phyloP scores from a whole-genome alignment of 2,888 invertebrate species.

The Allygus modestus region DNA sequence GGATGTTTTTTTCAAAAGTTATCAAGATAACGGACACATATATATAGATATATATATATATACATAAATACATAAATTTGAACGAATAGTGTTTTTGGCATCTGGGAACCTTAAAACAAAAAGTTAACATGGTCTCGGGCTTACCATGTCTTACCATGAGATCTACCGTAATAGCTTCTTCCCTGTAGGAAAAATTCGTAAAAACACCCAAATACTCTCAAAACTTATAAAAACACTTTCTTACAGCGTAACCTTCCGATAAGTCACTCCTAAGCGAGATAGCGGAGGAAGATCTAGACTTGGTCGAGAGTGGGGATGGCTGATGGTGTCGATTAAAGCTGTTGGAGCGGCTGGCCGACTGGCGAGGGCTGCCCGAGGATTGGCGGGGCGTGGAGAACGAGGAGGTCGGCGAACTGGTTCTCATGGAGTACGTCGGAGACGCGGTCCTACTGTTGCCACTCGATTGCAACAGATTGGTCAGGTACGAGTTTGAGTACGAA shows the following conservation, averaged over 20 bases:
- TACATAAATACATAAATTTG: too few relatives aligned
- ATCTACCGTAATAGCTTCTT: too few relatives aligned
- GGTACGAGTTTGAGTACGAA: conserved; percentile 57
- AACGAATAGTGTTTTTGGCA: too few relatives aligned
- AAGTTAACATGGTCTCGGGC: too few relatives aligned
- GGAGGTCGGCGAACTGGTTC: neutral
- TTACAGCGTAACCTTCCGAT: conserved; percentile 93
- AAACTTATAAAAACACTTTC: conserved; percentile 72
- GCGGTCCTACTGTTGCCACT: conserved; percentile 61
- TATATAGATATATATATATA: too few relatives aligned
- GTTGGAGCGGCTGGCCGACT: conserved; percentile 65
- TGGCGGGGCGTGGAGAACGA: conserved; percentile 7
- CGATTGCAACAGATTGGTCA: conserved; percentile 60
- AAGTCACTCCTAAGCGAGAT: conserved; percentile 68
- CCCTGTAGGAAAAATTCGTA: too few relatives aligned
- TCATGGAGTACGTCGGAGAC: conserved; percentile 61
- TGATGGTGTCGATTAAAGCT: conserved; percentile 67
- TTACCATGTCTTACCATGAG: too few relatives aligned
- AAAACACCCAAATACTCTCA: too few relatives aligned
- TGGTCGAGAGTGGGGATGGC: conserved; percentile 63
- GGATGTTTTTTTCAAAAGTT: too few relatives aligned
- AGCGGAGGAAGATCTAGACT: conserved; percentile 67
- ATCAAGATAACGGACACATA: too few relatives aligned
- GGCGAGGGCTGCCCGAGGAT: conserved; percentile 32
- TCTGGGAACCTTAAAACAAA: too few relatives aligned